Percentiles rank a stretch among this genome's conserved stretches.
These are phyloP conservation scores for Thamnophis sirtalis DNA, from an alignment of 2,113 vertebrate species.

Conservation along the genomic window DNA sequence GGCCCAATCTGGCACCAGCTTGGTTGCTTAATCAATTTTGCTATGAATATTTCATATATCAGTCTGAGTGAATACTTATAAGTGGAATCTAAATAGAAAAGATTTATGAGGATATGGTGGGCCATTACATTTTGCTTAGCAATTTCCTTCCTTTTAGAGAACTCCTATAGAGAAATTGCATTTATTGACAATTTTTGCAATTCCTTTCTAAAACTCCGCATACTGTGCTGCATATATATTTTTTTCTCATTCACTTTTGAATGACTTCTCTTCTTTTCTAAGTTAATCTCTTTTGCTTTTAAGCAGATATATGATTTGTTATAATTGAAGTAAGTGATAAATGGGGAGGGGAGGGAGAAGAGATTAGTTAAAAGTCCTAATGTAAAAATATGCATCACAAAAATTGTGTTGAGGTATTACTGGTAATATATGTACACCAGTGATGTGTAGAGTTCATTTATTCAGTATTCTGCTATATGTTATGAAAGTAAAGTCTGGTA, in stretches of 20 bases:
- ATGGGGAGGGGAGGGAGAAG: not conserved
- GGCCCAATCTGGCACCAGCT: constrained; percentile 43
- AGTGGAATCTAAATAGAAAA: constrained; percentile 49
- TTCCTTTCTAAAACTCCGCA: not conserved
- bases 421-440: not conserved
- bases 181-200: constrained; percentile 19
- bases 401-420: constrained; percentile 51
- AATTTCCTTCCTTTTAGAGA: constrained; percentile 26
- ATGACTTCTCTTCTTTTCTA: not conserved
- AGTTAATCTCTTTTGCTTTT: not conserved
- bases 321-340: not conserved
- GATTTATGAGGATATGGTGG: constrained; percentile 50
- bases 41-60: constrained; percentile 57
- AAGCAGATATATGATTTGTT: not conserved
- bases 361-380: constrained; percentile 39
- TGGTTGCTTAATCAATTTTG: constrained; percentile 27
- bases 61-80: constrained; percentile 28
- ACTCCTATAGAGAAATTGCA: constrained; percentile 29
- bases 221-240: not conserved
- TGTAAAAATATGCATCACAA: constrained; percentile 49
- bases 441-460: constrained; percentile 54
- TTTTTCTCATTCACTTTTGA: not conserved
- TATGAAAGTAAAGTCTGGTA: constrained; percentile 38
- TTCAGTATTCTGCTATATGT: constrained; percentile 40
- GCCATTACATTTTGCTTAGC: constrained; percentile 34